A percentile compares a stretch with the other conserved stretches of the same genome.
phyloP scores from a whole-genome alignment of 2,888 invertebrate genomes.

The Ormyrus labotus region DNA sequence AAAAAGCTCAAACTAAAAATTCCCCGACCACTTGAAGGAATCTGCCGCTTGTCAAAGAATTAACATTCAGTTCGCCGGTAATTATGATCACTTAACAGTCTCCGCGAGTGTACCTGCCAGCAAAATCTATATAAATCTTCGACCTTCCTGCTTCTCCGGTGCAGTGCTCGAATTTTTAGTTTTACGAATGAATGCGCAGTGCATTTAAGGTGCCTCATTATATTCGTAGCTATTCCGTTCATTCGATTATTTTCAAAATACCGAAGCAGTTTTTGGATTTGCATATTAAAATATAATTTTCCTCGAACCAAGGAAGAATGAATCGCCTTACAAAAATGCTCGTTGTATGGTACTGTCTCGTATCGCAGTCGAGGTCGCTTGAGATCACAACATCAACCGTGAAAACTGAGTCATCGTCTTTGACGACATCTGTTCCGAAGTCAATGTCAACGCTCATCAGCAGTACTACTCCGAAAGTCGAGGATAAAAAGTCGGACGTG shows the following conservation, averaged over 20 bases:
- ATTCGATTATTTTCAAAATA: neutral
- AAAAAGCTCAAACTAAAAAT: slow-evolving; percentile 7
- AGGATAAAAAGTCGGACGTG: slow-evolving; percentile 27
- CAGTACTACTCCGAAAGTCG: neutral
- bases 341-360: slow-evolving; percentile 9
- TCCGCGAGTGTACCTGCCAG: neutral
- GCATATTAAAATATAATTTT: neutral
- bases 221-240: neutral
- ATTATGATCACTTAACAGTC: slow-evolving; percentile 40
- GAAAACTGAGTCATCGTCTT: neutral
- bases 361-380: slow-evolving; percentile 13
- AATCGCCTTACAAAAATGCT: neutral
- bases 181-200: neutral
- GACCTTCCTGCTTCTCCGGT: slow-evolving; percentile 21
- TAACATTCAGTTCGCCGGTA: slow-evolving; percentile 20
- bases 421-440: neutral
- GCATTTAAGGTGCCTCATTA: slow-evolving; percentile 2
- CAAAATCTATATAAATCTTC: slow-evolving; percentile 47
- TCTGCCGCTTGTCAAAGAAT: slow-evolving; percentile 33
- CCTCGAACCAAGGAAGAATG: slow-evolving; percentile 7
- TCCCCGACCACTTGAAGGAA: slow-evolving; percentile 7
- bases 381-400: neutral
- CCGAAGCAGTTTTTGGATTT: too few species aligned
- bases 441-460: neutral
- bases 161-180: slow-evolving; percentile 16